phyloP scores from a whole-genome alignment of 2,113 vertebrate genomes.

The Chloropsis hardwickii region DNA sequence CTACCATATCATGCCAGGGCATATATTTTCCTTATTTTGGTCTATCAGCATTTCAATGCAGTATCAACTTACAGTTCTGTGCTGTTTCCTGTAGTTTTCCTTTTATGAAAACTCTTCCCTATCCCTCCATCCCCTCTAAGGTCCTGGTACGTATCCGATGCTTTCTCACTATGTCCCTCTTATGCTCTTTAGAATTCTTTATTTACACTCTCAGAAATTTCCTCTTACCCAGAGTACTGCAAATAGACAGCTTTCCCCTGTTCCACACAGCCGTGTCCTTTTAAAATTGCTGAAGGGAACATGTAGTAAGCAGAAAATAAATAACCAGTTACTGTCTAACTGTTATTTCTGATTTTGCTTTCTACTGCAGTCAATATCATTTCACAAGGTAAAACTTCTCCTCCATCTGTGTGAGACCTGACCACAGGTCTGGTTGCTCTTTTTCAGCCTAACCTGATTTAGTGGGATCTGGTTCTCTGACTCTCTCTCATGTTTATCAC shows the following conservation, averaged over 20 bases:
- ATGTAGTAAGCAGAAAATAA: not conserved
- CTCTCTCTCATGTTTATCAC: not conserved
- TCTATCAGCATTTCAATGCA: not conserved
- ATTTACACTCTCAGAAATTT: not conserved
- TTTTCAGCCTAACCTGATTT: not conserved
- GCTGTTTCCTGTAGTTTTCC: not conserved
- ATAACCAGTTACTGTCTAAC: not conserved
- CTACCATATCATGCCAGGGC: not conserved
- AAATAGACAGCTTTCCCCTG: not conserved
- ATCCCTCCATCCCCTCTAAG: not conserved
- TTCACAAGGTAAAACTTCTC: not conserved
- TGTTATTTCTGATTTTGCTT: not conserved
- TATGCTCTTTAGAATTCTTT: not conserved
- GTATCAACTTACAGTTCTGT: not conserved
- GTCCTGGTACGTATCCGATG: not conserved
- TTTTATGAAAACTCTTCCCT: not conserved
- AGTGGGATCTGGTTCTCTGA: not conserved
- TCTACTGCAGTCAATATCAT: not conserved
- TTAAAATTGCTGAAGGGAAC: not conserved
- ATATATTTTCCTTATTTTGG: not conserved
- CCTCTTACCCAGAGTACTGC: not conserved
- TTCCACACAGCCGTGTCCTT: not conserved
- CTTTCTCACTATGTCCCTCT: not conserved
- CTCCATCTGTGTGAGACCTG: not conserved
- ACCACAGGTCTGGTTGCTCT: not conserved